Evolutionary conservation across 2,113 vertebrate genomes (phyloP).

Genomic region (Callipepla californica): DNA sequence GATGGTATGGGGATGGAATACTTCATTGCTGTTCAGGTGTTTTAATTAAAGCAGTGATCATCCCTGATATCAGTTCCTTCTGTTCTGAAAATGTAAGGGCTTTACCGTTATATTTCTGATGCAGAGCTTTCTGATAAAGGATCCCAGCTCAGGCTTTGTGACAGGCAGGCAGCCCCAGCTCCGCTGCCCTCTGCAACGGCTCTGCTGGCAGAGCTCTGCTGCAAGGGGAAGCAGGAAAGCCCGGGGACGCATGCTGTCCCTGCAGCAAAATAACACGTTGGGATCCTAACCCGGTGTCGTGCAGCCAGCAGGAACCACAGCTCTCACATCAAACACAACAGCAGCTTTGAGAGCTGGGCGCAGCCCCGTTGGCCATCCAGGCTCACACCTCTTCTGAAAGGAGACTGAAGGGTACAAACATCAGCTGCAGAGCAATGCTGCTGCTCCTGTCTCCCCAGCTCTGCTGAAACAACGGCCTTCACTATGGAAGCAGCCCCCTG

Average conservation of each 20-base stretch:
- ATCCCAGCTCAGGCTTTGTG: not conserved
- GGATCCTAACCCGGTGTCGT: not conserved
- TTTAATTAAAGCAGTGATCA: not conserved
- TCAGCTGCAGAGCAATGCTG: not conserved
- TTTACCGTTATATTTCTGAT: not conserved
- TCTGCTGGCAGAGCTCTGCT: not conserved
- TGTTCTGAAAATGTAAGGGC: not conserved
- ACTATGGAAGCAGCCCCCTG: not conserved
- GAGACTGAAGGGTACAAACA: not conserved
- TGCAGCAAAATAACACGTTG: rapidly evolving
- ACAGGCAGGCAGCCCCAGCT: not conserved
- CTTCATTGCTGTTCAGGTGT: not conserved
- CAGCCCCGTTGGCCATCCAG: not conserved
- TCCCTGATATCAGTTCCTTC: not conserved
- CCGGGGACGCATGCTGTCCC: not conserved
- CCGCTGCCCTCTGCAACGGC: not conserved
- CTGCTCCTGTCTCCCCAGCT: not conserved
- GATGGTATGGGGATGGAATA: not conserved
- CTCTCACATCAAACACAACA: not conserved
- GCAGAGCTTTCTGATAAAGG: not conserved
- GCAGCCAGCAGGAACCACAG: not conserved
- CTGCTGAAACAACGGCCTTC: not conserved
- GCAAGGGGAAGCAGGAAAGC: not conserved
- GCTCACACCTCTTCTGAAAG: rapidly evolving
- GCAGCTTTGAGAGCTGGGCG: not conserved